A percentile compares a stretch with the other conserved stretches of the same genome.
phyloP scores from a whole-genome alignment of 2,888 invertebrate genomes.

The Habrosyne pyritoides region DNA sequence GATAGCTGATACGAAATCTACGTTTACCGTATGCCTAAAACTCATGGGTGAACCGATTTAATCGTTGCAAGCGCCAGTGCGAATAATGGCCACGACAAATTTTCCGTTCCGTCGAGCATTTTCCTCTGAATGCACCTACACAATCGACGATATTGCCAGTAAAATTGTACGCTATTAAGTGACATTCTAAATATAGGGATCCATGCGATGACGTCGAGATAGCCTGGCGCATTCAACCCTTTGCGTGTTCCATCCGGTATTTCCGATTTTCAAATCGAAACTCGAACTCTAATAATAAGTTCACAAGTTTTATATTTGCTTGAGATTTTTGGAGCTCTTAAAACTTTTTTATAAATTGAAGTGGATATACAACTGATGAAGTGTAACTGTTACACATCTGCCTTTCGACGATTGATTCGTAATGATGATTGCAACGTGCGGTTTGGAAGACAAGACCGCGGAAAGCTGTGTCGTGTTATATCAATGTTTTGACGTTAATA shows the following conservation, averaged over 20 bases:
- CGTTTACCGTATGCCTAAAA: conserved; percentile 45
- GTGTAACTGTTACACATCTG: conserved; percentile 77
- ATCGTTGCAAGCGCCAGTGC: conserved; percentile 75
- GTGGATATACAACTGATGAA: conserved; percentile 52
- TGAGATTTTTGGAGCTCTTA: conserved; percentile 11
- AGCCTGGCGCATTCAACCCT: conserved; percentile 63
- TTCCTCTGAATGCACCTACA: conserved; percentile 79
- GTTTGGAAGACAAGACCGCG: conserved; percentile 60
- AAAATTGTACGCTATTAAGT: conserved; percentile 80
- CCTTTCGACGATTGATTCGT: conserved; percentile 60
- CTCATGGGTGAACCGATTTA: conserved; percentile 69
- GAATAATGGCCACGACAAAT: conserved; percentile 79
- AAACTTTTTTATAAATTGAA: conserved; percentile 35
- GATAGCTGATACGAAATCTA: conserved; percentile 39
- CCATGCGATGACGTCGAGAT: conserved; percentile 62
- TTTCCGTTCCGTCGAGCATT: conserved; percentile 80
- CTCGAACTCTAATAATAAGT: conserved; percentile 26
- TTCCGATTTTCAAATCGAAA: conserved; percentile 21
- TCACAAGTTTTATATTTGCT: conserved; percentile 27
- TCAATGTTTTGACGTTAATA: conserved; percentile 69
- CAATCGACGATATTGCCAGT: conserved; percentile 77
- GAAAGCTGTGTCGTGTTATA: conserved; percentile 61
- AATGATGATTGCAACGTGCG: conserved; percentile 66
- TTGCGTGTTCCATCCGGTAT: conserved; percentile 47
- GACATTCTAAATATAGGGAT: conserved; percentile 79